Conservation (phyloP, 1,140 invertebrate species). For the Meloidogyne exigua region DNA sequence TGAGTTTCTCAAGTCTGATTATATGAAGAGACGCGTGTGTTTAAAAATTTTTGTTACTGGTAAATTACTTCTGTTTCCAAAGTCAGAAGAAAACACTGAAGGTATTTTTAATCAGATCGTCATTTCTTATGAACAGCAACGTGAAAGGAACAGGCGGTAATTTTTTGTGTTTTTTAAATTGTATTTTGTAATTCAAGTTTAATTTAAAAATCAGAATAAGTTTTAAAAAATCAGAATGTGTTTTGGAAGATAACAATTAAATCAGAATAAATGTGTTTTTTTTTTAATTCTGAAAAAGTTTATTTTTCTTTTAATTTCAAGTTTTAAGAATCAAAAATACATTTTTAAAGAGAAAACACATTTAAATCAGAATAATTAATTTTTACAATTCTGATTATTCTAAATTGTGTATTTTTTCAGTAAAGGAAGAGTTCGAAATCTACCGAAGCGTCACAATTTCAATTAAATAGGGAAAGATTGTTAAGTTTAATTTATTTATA, state of each 20-base stretch:
- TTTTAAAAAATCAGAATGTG: not conserved
- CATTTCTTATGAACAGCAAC: not conserved
- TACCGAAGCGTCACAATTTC: not conserved
- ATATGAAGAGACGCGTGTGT: conserved; percentile 14
- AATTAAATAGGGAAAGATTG: not conserved
- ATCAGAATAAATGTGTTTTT: no score
- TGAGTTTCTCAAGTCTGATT: conserved; percentile 13
- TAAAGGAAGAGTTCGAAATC: no score
- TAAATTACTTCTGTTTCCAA: not conserved
- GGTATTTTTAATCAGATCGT: not conserved
- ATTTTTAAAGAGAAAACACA: no score
- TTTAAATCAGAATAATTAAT: no score
- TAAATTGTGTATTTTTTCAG: no score
- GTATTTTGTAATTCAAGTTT: no score
- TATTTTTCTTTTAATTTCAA: no score
- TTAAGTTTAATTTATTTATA: no score
- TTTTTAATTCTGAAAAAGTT: no score
- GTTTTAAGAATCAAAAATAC: no score
- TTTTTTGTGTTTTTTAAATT: not conserved
- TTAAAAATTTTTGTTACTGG: not conserved
- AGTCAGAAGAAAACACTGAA: not conserved
- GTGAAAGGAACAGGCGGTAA: not conserved
- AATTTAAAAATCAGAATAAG: not conserved
- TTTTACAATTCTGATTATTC: no score
- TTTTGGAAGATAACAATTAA: not conserved